These are phyloP conservation scores for Eucriotettix oculatus DNA, from an alignment of 2,888 invertebrate species.

Conservation along the genomic window DNA sequence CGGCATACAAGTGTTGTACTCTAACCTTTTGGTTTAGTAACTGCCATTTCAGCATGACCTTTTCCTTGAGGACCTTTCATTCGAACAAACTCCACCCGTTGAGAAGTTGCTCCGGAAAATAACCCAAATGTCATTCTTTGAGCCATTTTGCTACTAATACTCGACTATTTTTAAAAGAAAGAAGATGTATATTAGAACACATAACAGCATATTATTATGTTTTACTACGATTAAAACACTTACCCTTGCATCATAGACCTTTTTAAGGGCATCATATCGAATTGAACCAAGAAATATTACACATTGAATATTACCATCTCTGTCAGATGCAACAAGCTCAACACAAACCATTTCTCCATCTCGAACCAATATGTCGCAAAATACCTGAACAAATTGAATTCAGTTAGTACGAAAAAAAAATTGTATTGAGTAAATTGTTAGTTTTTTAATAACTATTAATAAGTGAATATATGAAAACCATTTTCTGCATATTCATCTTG, in stretches of 20 bases:
- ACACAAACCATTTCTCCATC: constrained; percentile 99
- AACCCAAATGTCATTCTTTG: constrained; percentile 90
- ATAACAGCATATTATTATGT: too few relatives aligned
- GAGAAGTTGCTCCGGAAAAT: constrained; percentile 55
- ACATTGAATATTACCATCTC: constrained; percentile 69
- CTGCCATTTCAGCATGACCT: constrained; percentile 95
- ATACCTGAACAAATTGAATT: constrained; percentile 36
- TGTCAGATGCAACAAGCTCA: constrained; percentile 85
- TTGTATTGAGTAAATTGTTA: neutral
- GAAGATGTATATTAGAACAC: too few relatives aligned
- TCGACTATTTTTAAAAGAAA: constrained; percentile 42
- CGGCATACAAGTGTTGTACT: too few relatives aligned
- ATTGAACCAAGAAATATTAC: constrained; percentile 96
- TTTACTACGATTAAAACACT: constrained; percentile 21
- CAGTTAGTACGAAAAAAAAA: neutral
- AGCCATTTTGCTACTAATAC: constrained; percentile 83
- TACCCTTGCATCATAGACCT: constrained; percentile 91
- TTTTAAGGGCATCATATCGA: constrained; percentile 90
- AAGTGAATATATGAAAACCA: too few relatives aligned
- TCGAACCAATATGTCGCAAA: constrained; percentile 89
- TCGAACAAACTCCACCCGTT: constrained; percentile 91
- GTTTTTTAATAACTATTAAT: neutral
- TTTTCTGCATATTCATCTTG: too few relatives aligned
- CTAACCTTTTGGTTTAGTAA: constrained; percentile 67
- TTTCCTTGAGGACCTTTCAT: constrained; percentile 97